phyloP scores from a whole-genome alignment of 2,888 invertebrate species.

The Sceliomorpha sp. region DNA sequence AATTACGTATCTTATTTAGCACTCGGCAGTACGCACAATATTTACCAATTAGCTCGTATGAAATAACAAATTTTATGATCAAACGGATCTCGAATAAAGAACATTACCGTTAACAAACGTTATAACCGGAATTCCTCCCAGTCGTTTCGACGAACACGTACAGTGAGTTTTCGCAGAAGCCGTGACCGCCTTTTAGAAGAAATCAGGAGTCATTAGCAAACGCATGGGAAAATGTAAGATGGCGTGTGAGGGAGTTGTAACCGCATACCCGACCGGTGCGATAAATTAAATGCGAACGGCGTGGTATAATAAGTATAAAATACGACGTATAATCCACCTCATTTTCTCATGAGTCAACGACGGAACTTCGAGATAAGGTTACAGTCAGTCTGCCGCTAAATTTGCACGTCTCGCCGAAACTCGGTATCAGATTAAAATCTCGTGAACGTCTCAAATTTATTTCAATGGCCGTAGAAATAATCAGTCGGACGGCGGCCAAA shows the following conservation, averaged over 20 bases:
- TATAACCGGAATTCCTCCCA: too few relatives aligned
- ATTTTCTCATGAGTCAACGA: constrained; percentile 56
- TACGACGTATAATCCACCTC: constrained; percentile 48
- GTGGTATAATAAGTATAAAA: constrained; percentile 47
- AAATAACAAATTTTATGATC: too few relatives aligned
- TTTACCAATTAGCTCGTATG: too few relatives aligned
- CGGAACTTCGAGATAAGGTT: constrained; percentile 57
- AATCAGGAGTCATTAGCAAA: constrained; percentile 45
- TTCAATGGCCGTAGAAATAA: constrained; percentile 72
- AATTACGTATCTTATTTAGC: too few relatives aligned
- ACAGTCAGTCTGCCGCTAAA: constrained; percentile 57
- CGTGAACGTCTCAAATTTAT: constrained; percentile 74
- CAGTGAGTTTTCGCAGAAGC: constrained; percentile 4
- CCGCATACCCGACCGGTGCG: constrained; percentile 33
- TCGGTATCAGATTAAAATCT: constrained; percentile 77
- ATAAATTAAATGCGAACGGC: constrained; percentile 52
- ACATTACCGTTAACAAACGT: too few relatives aligned
- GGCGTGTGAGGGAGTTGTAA: constrained; percentile 60
- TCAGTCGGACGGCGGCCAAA: constrained; percentile 66
- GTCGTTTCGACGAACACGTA: too few relatives aligned
- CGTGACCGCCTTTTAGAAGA: constrained; percentile 21
- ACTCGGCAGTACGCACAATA: too few relatives aligned
- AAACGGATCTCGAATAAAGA: too few relatives aligned
- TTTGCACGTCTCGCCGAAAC: constrained; percentile 71
- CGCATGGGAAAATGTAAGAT: constrained; percentile 42